Evolutionary conservation across 2,888 invertebrate genomes (phyloP), one percentile per base, ranked within the genome.

Genomic region (Hylaea fasciaria): DNA sequence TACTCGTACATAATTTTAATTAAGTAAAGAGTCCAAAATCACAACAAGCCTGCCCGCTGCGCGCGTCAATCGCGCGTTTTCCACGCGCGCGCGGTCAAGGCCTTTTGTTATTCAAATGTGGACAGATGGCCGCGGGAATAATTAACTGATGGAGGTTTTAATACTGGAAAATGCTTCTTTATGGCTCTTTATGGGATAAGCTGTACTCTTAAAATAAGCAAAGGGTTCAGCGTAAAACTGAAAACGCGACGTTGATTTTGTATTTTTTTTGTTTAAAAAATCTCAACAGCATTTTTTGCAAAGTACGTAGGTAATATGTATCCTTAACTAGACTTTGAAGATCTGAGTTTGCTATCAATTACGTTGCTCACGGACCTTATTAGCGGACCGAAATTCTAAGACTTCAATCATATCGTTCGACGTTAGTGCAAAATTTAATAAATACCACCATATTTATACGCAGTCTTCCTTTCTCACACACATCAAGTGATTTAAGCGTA

Each of bases 101-200:
- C 75, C 83, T 86, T n/a, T 89, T 89, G 89, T 89, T 89, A 89
- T 89, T 87, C 80, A 88, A 86, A 89, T 89, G 74, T 76, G 75
- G 77, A 78, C 85, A 82, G 82, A 82, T 83, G 84, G 74, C 70
- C 74, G 77, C 73, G 63, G 74, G 85, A 82, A 86, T 86, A 86
- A 89, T 89, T 88, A 89, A 84, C 83, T 78, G 78, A 78, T 82
- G 77, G 73, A 74, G 78, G 80, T 82, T 74, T 75, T 74, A 77
- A 53, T 59, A 64, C 37, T 22, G 46, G 49, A 16, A 56, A 76
- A 76, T 59, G 53, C 28, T 45, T 28, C 37, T 61, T 56, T 61
- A 61, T 47, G 43, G 12, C 32, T 32, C 5, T 32, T 32, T 7
- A 32, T 7, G 32, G 32, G 32, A 11, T 16, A 40, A 54, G 39